Percentiles rank a stretch among this genome's conserved stretches.
Evolutionary conservation across 2,888 invertebrate species (phyloP).

Genomic region (Agriopis leucophaearia): DNA sequence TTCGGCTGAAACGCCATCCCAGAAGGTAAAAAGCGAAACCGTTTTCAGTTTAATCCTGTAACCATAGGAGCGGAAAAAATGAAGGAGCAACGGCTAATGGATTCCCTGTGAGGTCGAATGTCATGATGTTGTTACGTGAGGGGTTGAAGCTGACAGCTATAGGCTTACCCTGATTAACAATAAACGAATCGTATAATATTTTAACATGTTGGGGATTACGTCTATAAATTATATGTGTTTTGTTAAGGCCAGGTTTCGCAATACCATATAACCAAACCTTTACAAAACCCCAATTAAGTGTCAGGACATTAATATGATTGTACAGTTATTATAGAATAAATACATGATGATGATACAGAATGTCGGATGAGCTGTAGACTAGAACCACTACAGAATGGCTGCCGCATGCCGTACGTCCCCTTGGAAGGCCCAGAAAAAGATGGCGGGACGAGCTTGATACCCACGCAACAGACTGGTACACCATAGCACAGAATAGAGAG

Average conservation of each 20-base stretch:
- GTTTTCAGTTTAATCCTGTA: slow-evolving; percentile 56
- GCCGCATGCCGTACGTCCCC: no score
- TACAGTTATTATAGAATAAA: no score
- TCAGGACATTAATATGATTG: no score
- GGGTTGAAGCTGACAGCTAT: slow-evolving; percentile 12
- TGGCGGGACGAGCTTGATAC: no score
- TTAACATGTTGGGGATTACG: not conserved
- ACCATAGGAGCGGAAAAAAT: slow-evolving; percentile 50
- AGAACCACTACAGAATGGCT: no score
- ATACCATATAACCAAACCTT: not conserved
- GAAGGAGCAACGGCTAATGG: slow-evolving; percentile 45
- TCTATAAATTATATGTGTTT: not conserved
- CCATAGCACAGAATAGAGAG: no score
- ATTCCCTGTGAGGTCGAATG: slow-evolving; percentile 39
- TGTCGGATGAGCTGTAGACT: no score
- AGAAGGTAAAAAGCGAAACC: slow-evolving; percentile 54
- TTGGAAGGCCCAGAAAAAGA: no score
- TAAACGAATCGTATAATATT: not conserved
- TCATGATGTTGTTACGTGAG: slow-evolving; percentile 22
- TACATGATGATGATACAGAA: no score
- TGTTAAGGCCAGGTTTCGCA: not conserved
- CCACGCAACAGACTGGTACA: no score
- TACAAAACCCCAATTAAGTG: no score
- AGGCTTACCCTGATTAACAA: slow-evolving; percentile 14
- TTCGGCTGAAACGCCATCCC: not conserved